Percentiles rank a stretch among this genome's conserved stretches.
Evolutionary conservation across 2,113 vertebrate species (phyloP).

Genomic region (Paracanthobrama guichenoti): DNA sequence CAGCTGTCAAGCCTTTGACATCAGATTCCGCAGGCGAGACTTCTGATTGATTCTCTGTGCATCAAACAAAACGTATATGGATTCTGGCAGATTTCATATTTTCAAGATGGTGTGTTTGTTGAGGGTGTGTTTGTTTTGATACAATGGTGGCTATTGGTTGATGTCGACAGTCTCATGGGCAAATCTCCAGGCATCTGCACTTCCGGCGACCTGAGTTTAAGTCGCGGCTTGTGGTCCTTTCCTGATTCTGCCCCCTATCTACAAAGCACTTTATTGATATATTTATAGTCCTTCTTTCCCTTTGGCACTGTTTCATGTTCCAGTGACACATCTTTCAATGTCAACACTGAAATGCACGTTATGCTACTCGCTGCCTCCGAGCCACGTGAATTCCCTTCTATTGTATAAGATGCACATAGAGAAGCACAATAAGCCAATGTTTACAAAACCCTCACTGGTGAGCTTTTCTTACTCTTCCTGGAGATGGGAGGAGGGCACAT

Average conservation of each 20-base stretch:
- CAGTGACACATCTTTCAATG: constrained; percentile 13
- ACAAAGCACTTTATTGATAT: too few relatives aligned
- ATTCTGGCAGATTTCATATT: constrained; percentile 41
- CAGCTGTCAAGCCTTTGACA: constrained; percentile 66
- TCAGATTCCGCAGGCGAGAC: constrained; percentile 61
- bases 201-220: too few relatives aligned
- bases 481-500: constrained; percentile 34
- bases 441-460: not conserved
- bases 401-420: not conserved
- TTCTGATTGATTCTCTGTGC: constrained; percentile 54
- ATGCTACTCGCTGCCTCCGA: not conserved
- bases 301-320: not conserved
- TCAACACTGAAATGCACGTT: not conserved
- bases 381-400: not conserved
- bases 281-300: not conserved
- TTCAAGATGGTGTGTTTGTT: not conserved
- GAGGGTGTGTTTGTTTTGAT: not conserved
- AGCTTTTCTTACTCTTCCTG: constrained; percentile 24
- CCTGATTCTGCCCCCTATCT: too few relatives aligned
- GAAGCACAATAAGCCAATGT: constrained; percentile 16
- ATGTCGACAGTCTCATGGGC: too few relatives aligned
- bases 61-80: constrained; percentile 52
- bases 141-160: not conserved
- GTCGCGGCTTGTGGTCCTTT: too few relatives aligned
- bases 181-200: too few relatives aligned